phyloP scores from a whole-genome alignment of 2,113 vertebrate genomes.

The Stomatorhinus ivindoensis region DNA sequence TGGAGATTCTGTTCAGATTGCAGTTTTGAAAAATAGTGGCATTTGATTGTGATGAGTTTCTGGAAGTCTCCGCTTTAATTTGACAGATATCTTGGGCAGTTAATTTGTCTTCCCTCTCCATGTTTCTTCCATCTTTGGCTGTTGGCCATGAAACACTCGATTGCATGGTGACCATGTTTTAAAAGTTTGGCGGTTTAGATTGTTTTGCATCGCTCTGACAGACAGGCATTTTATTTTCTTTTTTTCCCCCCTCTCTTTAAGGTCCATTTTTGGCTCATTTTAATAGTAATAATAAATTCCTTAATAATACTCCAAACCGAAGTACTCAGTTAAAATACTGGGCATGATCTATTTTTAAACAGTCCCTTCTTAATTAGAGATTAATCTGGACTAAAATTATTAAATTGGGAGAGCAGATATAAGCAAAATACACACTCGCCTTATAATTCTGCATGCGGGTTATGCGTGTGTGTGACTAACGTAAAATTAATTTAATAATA shows the following conservation, averaged over 20 bases:
- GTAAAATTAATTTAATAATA: not conserved
- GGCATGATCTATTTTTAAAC: too few relatives aligned
- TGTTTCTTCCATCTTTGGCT: not conserved
- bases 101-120: not conserved
- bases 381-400: not conserved
- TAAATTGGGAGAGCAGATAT: not conserved
- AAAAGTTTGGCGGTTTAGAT: not conserved
- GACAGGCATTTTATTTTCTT: not conserved
- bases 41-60: not conserved
- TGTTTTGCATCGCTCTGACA: not conserved
- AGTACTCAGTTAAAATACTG: too few relatives aligned
- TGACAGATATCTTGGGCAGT: not conserved
- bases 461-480: not conserved
- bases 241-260: not conserved
- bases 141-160: not conserved
- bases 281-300: too few relatives aligned
- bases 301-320: too few relatives aligned
- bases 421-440: not conserved
- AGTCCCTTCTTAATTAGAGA: not conserved
- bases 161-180: not conserved
- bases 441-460: not conserved
- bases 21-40: not conserved
- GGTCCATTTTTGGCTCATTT: not conserved
- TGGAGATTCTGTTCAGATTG: not conserved
- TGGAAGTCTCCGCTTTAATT: not conserved